Evolutionary conservation across 2,113 vertebrate genomes (phyloP), one percentile per base, ranked within the genome.

Genomic region (Colossoma macropomum): DNA sequence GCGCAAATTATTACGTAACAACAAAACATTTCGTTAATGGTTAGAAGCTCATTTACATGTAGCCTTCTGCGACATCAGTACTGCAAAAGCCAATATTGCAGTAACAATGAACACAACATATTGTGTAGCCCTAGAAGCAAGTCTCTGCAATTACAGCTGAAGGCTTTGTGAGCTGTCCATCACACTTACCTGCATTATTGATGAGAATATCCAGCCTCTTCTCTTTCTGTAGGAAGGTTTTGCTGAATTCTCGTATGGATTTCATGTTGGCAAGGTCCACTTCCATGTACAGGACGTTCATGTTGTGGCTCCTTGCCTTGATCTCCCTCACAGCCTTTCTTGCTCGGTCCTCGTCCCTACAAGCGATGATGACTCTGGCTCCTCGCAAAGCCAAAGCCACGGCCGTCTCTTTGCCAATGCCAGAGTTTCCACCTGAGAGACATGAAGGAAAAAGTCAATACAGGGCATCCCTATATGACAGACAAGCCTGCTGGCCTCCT

Each of bases 191-290:
- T 87, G 94, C 94, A 71, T 94, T 95, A 73, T 95, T 95, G 79
- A 95, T 92, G 62, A 95, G 89, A 83, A 95, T 89, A 75, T 96
- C 92, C 15, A 96, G 91, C 65, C 89, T 91, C 87, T 95, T 95
- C 90, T 95, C 95, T 62, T 54, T 90, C 75, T 94, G 92, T 12
- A 95, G 82, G 78, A 95, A 95, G 56, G 54, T 88, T 85, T 89
- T 91, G 56, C 92, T 92, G 89, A 95, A 95, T 0, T 93, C 90
- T 38, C 93, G 85, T 4, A 95, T 89, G 32, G 92, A 94, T 62
- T 78, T 86, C 82, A 95, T 89, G 86, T 93, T 95, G 76, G 93
- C 93, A 89, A 95, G 86, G 74, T 95, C 94, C 79, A 95, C 82
- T 82, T 90, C 86, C 93, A 94, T 93, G 86, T 92, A 81, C 0